Evolutionary conservation across 2,113 vertebrate genomes (phyloP), one percentile per base, ranked within the genome.

Genomic region (Thryonomys swinderianus): DNA sequence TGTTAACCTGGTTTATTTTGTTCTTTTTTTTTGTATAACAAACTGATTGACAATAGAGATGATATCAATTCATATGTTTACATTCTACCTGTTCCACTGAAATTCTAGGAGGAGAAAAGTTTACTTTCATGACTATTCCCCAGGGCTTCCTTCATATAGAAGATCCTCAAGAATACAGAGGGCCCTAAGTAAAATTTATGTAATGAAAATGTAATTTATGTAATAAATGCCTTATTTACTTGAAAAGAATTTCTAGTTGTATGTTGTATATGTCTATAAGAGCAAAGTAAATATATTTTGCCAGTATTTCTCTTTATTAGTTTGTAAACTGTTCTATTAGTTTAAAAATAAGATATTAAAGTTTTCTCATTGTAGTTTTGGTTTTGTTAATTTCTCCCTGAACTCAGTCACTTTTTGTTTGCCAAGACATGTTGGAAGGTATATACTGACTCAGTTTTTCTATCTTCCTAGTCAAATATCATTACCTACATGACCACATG

Each of bases 81-180:
- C 12, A 16, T 40, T 87, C 55, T 79, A 0, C 73, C 3, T 34
- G 9, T 45, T 78, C 8, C 18, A 61, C 23, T 79, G 53, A 69
- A 13, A 66, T 55, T 59, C 10, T 53, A 18, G 7, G 73, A 51
- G 9, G 48, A n/a, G 27, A 90, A 42, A 34, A 8, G n/a, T 37
- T 94, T 95, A 53, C 51, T 92, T 71, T 85, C 69, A 59, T 82
- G 53, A 71, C 48, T 92, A 45, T 93, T 95, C 8, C 30, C 45
- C 45, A 82, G 66, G 90, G 20, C 23, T 37, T 87, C 37, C 23
- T 37, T 87, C 37, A 48, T n/a, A 45, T 40, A 82, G 55, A 74
- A 82, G 25, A 16, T 20, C 89, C 57, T 30, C 23, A 76, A 66
- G 59, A n/a, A 48, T 62, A 5, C 16, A 40, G 66, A 82, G 71